Percentiles rank a stretch among this genome's conserved stretches.
Conservation (phyloP, 2,113 vertebrate genomes). For the Serilophus lunatus region DNA sequence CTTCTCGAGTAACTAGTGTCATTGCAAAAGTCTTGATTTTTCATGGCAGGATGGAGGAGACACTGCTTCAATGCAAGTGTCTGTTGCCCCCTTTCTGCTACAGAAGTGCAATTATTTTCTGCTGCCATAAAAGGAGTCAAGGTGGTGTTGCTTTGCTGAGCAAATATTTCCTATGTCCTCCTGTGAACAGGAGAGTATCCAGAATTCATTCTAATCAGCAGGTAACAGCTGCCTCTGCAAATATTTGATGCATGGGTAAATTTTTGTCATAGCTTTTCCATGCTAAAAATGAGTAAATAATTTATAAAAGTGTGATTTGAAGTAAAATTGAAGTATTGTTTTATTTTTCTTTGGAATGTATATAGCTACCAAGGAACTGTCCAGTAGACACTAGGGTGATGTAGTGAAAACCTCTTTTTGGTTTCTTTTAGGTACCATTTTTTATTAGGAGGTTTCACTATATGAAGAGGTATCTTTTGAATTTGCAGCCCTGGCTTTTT, state of each 20-base stretch:
- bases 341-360: not conserved
- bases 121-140: not conserved
- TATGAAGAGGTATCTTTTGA: not conserved
- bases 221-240: not conserved
- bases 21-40: not conserved
- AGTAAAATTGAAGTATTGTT: not conserved
- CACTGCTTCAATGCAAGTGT: not conserved
- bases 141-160: not conserved
- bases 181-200: not conserved
- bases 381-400: not conserved
- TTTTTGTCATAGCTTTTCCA: not conserved
- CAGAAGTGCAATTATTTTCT: not conserved
- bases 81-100: constrained; percentile 34
- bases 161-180: not conserved
- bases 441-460: not conserved
- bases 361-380: not conserved
- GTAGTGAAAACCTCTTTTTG: not conserved
- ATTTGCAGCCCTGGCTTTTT: not conserved
- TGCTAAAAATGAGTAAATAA: not conserved
- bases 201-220: not conserved
- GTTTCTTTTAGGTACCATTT: not conserved
- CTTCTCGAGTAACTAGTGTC: not conserved
- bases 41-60: not conserved
- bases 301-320: not conserved
- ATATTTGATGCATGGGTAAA: not conserved